A percentile compares a stretch with the other conserved stretches of the same genome.
Conservation (phyloP, 1,140 invertebrate species). For the Sesamia nonagrioides region DNA sequence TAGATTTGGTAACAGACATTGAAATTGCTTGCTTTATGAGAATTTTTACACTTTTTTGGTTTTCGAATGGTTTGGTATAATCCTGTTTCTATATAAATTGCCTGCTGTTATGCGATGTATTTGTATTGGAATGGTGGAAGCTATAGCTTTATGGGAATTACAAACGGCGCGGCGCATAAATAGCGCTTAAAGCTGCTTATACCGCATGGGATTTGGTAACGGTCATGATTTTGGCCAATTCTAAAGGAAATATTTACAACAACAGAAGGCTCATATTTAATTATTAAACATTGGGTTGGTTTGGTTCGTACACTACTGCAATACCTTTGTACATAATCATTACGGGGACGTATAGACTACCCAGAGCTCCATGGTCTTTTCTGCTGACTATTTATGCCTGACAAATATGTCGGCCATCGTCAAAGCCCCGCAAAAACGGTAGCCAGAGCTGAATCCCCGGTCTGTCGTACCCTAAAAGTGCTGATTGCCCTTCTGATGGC, state of each 20-base stretch:
- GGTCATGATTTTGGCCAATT: not conserved
- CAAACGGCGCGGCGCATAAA: constrained; percentile 9
- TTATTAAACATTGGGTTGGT: not conserved
- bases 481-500: too few relatives aligned
- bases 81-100: constrained; percentile 23
- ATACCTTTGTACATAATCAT: too few relatives aligned
- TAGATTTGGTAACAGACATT: not conserved
- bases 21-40: constrained; percentile 6
- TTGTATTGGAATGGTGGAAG: constrained; percentile 11
- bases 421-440: too few relatives aligned
- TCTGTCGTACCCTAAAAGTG: too few relatives aligned
- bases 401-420: too few relatives aligned
- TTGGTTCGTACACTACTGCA: not conserved
- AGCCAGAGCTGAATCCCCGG: too few relatives aligned
- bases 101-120: not conserved
- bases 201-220: constrained; percentile 2
- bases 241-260: not conserved
- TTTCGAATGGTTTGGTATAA: constrained; percentile 14
- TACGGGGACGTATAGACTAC: too few relatives aligned
- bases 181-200: constrained; percentile 4
- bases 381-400: too few relatives aligned
- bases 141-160: constrained; percentile 16
- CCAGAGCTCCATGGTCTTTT: too few relatives aligned
- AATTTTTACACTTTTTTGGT: not conserved
- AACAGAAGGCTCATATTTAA: not conserved